Evolutionary conservation across 2,888 invertebrate genomes (phyloP), one percentile per base, ranked within the genome.

Genomic region (Sericinus montela): DNA sequence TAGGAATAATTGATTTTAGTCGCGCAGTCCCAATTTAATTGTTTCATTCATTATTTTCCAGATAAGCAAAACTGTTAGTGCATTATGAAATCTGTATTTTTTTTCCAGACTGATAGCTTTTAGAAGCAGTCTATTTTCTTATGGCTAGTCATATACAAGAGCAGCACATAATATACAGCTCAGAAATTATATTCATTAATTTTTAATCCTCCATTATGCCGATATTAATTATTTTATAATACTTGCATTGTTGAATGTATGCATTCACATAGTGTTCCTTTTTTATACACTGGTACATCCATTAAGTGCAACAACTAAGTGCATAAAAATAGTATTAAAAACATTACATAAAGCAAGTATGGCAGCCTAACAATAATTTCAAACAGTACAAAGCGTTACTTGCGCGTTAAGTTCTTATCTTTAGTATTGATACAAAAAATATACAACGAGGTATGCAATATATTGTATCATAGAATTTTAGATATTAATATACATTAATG

Each of bases 371-470:
- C 32, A 11, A 11, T 32, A 6, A 32, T 5, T 65, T 53, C 45
- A 43, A 47, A 43, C 53, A 78, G 80, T 81, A 80, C 80, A 80
- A 80, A 77, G 58, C 48, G 54, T 53, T 52, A 55, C 45, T 62
- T 63, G 57, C 54, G 59, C 61, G 49, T 53, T 49, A 66, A 53
- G 58, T 59, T 53, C 59, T 59, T 56, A 63, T 61, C 64, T 63
- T 62, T 75, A 78, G 67, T 72, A 72, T 75, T 76, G 68, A 62
- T 69, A 68, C 69, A 73, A 63, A 69, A n/a, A 70, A 69, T 72
- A 73, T 79, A 83, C 84, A 84, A 83, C 80, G 80, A 84, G 74
- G 74, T 69, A 76, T 75, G 80, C 77, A 85, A 83, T 85, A 82
- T 84, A 78, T 83, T 79, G 81, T 50, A 23, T 75, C 75, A 69